Evolutionary conservation across 2,113 vertebrate species (phyloP).

Genomic region (Tetraodon nigroviridis): DNA sequence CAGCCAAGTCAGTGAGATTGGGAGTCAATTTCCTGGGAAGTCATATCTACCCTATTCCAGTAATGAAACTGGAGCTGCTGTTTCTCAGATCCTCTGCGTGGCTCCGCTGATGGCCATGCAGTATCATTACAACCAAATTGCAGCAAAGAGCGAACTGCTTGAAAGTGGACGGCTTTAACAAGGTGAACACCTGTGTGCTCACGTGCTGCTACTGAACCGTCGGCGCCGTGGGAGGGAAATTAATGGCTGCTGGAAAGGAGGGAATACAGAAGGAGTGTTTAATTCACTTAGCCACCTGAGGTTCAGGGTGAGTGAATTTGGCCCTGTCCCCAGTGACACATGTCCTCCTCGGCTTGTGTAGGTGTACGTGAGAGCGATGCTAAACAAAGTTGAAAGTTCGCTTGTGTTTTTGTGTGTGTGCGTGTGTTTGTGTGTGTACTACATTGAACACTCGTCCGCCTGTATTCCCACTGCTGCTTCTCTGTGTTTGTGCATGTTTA

Average conservation of each 20-base stretch:
- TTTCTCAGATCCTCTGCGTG: conserved; percentile 14
- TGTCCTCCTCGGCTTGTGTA: conserved; percentile 24
- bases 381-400: neutral
- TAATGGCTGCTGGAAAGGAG: conserved; percentile 52
- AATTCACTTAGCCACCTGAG: conserved; percentile 62
- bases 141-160: conserved; percentile 8
- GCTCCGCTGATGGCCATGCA: neutral
- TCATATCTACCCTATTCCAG: conserved; percentile 13
- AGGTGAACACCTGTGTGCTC: conserved; percentile 32
- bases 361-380: neutral
- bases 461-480: neutral
- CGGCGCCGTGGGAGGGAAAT: conserved; percentile 47
- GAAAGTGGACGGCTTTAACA: conserved; percentile 40
- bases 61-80: conserved; percentile 14
- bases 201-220: conserved; percentile 41
- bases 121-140: conserved; percentile 14
- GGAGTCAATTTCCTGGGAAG: conserved; percentile 28
- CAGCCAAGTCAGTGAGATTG: conserved; percentile 8
- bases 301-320: conserved; percentile 48
- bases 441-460: neutral
- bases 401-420: neutral
- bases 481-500: neutral
- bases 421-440: conserved; percentile 10
- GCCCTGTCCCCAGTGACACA: conserved; percentile 40
- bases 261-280: conserved; percentile 47